Percentiles rank a stretch among this genome's conserved stretches.
phyloP scores from a whole-genome alignment of 2,113 vertebrate species.

The Mesoclemmys tuberculata region DNA sequence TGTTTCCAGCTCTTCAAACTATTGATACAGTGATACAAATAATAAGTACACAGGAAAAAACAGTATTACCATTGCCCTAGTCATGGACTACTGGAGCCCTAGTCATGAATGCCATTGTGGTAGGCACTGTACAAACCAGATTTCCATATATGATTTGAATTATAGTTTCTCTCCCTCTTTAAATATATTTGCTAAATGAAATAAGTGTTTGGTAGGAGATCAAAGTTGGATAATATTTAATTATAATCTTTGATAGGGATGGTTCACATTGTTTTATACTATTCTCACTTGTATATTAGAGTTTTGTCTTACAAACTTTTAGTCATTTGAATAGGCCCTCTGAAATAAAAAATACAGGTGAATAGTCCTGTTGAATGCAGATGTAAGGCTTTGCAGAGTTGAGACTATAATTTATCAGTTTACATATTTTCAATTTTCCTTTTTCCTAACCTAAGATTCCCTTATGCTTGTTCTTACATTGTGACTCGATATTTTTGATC shows the following conservation, averaged over 20 bases:
- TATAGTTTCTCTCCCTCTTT: neutral
- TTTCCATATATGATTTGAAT: neutral
- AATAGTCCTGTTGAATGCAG: neutral
- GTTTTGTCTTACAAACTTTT: neutral
- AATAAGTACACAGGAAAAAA: neutral
- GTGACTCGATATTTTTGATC: neutral
- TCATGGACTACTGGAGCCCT: no score
- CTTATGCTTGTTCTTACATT: neutral
- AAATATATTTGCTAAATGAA: neutral
- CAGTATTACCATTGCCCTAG: neutral
- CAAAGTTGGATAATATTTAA: neutral
- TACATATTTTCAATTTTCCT: neutral
- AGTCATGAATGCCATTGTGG: neutral
- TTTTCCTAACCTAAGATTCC: neutral
- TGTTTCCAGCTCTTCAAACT: neutral
- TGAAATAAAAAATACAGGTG: neutral
- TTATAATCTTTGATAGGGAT: neutral
- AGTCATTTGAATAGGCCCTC: neutral
- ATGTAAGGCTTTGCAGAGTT: neutral
- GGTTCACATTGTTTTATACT: neutral
- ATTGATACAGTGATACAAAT: neutral
- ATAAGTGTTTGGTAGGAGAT: neutral
- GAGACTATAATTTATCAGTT: neutral
- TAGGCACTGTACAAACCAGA: neutral
- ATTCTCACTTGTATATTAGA: neutral